Evolutionary conservation across 2,888 invertebrate genomes (phyloP), one percentile per base, ranked within the genome.

Genomic region (Acholoe squamosa): DNA sequence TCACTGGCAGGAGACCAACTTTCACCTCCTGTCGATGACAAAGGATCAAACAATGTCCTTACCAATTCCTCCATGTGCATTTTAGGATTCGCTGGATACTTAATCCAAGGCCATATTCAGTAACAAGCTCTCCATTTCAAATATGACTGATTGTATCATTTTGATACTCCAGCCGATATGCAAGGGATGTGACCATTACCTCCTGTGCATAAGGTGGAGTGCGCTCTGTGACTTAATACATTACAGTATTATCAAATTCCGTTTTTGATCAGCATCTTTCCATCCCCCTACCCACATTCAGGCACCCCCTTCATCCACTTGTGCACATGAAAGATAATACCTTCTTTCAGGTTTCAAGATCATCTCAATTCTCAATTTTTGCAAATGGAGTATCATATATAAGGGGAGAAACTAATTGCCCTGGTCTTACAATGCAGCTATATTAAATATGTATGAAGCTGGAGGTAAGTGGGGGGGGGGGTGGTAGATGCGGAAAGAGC

Each of bases 41-140:
- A 28, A 77, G 33, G 77, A 77, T 77, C 77, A 77, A 77, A 77
- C 77, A n/a, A n/a, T n/a, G n/a, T n/a, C n/a, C n/a, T n/a, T n/a
- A n/a, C n/a, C n/a, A n/a, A n/a, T n/a, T n/a, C 43, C 43, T 43
- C 43, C 10, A 10, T 10, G 43, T n/a, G 10, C 43, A 43, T 43
- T 43, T 43, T 10, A 43, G 43, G 5, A 43, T 33, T 80, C 80
- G 33, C 31, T 25, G 33, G 77, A 80, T 33, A 34, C 80, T 3
- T 43, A 80, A 80, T 16, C 34, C 43, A 43, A 80, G 43, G 34
- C 80, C 80, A n/a, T 14, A 25, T 10, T 25, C 34, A 1, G 7
- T 10, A 43, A 43, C 43, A n/a, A n/a, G n/a, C n/a, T n/a, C n/a
- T n/a, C n/a, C n/a, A n/a, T 10, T 10, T 10, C 43, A 43, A 10